Base-by-base conservation (phyloP, 2,113 vertebrate genomes). In the Corythornis vintsioides region DNA sequence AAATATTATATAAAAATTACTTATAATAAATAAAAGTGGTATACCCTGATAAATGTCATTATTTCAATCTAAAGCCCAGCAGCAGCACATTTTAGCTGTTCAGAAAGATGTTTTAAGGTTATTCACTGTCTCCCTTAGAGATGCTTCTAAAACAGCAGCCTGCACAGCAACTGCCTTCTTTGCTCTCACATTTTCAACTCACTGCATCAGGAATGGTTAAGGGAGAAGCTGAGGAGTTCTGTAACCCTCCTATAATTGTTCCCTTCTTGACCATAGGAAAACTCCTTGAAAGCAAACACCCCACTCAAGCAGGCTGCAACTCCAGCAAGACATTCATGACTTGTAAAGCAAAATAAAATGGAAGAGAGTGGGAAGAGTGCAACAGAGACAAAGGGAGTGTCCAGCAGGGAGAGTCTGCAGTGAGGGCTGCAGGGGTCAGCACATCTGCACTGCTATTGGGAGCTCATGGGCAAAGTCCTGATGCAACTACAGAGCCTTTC, bases 261-360 rank as follows among this genome's bases (percentile, higher is more conserved):
- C 60, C 25, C 11, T 89, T 47, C 74, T 19, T 69, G 38, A 79
- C 56, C 22, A 61, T 12, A 64, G 2, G 4, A 92, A 81, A 43
- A 70, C 52, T 71, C 10, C 52, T 55, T 78, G 43, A 83, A 88
- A 73, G 26, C 28, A 92, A 87, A 57, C 26, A 24, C n/a, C 73
- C 83, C 38, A 47, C 59, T 82, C 48, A 72, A 89, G 29, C 13
- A 86, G n/a, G 84, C 14, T 25, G 25, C 55, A 77, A 57, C 28
- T 56, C 33, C 45, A 77, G 13, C 38, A 80, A 78, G 45, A 91
- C 73, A 63, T 55, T 28, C 13, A 0, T 33, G 60, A 55, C 29
- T 76, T 47, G 15, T 53, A 65, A 75, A 91, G 79, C 17, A 86
- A 93, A 73, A 70, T 35, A 35, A 95, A 93, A 73, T n/a, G 10